Evolutionary conservation across 2,113 vertebrate genomes (phyloP).

Genomic region (Apeltes quadracus): DNA sequence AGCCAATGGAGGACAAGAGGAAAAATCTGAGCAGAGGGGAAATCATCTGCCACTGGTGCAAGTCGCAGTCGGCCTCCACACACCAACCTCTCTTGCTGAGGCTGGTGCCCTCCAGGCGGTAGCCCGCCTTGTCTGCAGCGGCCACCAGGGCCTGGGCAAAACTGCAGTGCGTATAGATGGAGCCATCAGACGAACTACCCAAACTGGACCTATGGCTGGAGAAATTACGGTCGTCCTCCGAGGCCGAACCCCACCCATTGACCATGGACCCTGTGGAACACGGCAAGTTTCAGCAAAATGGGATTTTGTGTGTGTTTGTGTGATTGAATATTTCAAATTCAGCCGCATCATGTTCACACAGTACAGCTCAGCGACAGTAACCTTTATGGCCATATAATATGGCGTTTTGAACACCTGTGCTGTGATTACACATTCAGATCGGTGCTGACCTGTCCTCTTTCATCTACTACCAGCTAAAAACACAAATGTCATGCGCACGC

Average conservation of each 20-base stretch:
- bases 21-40: conserved; percentile 52
- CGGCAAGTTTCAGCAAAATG: conserved; percentile 69
- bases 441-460: conserved; percentile 62
- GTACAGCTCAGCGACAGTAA: conserved; percentile 15
- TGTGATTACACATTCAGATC: conserved; percentile 32
- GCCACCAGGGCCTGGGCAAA: conserved; percentile 96
- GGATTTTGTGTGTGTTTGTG: neutral
- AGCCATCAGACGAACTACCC: conserved; percentile 95
- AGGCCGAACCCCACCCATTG: conserved; percentile 98
- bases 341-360: conserved; percentile 8
- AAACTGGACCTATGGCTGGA: conserved; percentile 96
- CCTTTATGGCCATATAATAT: conserved; percentile 27
- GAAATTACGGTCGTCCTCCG: conserved; percentile 95
- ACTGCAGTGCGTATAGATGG: conserved; percentile 94
- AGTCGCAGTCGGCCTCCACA: conserved; percentile 43
- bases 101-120: conserved; percentile 93
- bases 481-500: neutral
- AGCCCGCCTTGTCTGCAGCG: conserved; percentile 96
- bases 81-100: conserved; percentile 96
- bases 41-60: conserved; percentile 30
- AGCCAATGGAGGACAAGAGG: conserved; percentile 37
- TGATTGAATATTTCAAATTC: neutral
- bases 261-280: conserved; percentile 95
- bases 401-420: conserved; percentile 55
- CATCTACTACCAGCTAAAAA: conserved; percentile 39